phyloP scores from a whole-genome alignment of 2,797 vertebrate genomes.

The Schizopygopsis pylzovi region DNA sequence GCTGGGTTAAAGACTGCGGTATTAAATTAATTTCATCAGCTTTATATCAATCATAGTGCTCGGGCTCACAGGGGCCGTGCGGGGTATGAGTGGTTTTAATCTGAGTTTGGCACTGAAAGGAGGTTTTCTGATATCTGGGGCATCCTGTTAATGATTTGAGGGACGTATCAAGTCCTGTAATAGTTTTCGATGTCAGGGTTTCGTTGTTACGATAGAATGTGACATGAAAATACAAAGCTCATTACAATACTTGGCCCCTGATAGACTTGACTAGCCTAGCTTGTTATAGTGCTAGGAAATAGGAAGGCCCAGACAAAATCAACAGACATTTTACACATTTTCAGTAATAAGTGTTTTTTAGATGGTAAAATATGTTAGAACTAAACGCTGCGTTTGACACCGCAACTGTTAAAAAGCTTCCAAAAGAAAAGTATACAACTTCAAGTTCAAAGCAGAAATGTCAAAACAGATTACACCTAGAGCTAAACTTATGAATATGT shows the following conservation, averaged over 20 bases:
- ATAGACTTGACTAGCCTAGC: neutral
- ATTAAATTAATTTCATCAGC: constrained; percentile 59
- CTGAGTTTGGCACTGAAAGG: constrained; percentile 47
- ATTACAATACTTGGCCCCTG: constrained; percentile 1
- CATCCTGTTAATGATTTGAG: constrained; percentile 37
- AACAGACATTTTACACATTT: neutral
- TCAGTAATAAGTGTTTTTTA: neutral
- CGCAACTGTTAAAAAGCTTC: neutral
- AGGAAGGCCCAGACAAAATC: neutral
- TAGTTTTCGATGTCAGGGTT: constrained; percentile 25
- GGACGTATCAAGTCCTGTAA: constrained; percentile 15
- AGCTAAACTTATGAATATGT: neutral
- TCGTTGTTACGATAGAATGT: constrained; percentile 26
- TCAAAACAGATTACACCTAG: neutral
- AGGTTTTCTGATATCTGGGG: constrained; percentile 23
- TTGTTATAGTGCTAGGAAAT: constrained; percentile 9
- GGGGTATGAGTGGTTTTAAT: constrained; percentile 51
- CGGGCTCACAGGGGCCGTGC: constrained; percentile 20
- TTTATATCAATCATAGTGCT: constrained; percentile 58
- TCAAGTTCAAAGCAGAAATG: neutral
- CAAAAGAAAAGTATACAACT: neutral
- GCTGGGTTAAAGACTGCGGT: constrained; percentile 58
- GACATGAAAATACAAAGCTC: constrained; percentile 37
- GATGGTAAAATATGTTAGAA: neutral
- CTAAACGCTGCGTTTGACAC: neutral